Conservation (phyloP, 2,113 vertebrate genomes). For the Clarias macrocephalus region DNA sequence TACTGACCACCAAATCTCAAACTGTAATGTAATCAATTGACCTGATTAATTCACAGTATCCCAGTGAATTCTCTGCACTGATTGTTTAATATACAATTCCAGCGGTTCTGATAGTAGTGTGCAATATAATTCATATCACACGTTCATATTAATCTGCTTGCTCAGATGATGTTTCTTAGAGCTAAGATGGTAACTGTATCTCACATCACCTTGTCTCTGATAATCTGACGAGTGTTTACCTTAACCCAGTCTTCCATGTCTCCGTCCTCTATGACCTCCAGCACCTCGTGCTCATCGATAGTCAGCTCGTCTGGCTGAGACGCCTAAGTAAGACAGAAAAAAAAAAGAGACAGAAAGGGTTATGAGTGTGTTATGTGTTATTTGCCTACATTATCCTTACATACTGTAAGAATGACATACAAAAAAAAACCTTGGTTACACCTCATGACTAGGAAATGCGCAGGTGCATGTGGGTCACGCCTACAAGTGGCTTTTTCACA, state of each 20-base stretch:
- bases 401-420: no score
- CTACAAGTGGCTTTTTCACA: not conserved
- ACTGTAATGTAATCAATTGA: not conserved
- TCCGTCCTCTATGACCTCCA: conserved; percentile 98
- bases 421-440: no score
- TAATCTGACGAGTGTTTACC: conserved; percentile 66
- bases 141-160: not conserved
- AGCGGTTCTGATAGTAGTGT: not conserved
- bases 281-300: conserved; percentile 94
- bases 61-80: not conserved
- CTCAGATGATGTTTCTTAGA: not conserved
- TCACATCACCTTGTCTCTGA: not conserved
- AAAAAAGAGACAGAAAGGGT: not conserved
- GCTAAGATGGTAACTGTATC: not conserved
- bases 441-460: not conserved
- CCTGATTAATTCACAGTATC: not conserved
- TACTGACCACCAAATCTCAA: not conserved
- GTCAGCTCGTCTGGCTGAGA: conserved; percentile 97
- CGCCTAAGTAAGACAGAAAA: conserved; percentile 71
- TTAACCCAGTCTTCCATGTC: conserved; percentile 99
- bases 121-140: not conserved
- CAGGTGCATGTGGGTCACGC: not conserved
- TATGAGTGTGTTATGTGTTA: not conserved
- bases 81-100: not conserved
- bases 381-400: no score